Evolutionary conservation across 2,113 vertebrate genomes (phyloP).

Genomic region (rat (Rattus norvegicus)): DNA sequence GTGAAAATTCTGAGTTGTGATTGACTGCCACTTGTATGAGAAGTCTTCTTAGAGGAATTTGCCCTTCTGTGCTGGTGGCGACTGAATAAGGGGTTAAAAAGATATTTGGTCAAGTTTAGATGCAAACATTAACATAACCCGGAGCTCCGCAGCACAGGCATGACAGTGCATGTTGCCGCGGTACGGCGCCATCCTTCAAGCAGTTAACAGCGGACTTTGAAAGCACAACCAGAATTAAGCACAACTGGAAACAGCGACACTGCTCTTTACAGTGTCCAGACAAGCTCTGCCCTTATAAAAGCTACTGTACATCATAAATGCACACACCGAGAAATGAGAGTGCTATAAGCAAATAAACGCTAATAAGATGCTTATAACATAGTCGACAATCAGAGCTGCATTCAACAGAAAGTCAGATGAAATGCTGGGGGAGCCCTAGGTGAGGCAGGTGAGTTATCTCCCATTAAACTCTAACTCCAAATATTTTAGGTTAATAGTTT

Average conservation of each 20-base stretch:
- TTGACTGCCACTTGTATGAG: slow-evolving; percentile 81
- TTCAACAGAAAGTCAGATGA: slow-evolving; percentile 53
- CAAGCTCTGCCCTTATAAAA: slow-evolving; percentile 58
- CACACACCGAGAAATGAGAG: slow-evolving; percentile 47
- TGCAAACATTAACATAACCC: slow-evolving; percentile 77
- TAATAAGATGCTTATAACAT: slow-evolving; percentile 61
- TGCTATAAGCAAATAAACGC: slow-evolving; percentile 55
- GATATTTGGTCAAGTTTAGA: slow-evolving; percentile 74
- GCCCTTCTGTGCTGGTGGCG: slow-evolving; percentile 79
- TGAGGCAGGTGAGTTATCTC: not conserved
- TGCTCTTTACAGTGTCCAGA: slow-evolving; percentile 47
- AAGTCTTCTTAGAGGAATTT: slow-evolving; percentile 82
- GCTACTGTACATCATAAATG: slow-evolving; percentile 51
- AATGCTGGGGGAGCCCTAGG: slow-evolving; percentile 17
- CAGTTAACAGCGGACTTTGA: slow-evolving; percentile 59
- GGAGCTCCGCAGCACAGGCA: slow-evolving; percentile 72
- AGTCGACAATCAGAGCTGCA: slow-evolving; percentile 40
- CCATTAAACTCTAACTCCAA: slow-evolving; percentile 31
- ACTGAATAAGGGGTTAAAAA: slow-evolving; percentile 72
- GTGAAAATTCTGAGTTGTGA: slow-evolving; percentile 78
- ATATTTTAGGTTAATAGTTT: slow-evolving; percentile 28
- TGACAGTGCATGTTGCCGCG: slow-evolving; percentile 66
- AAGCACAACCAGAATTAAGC: slow-evolving; percentile 15
- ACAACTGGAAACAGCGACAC: slow-evolving; percentile 25
- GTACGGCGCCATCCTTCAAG: slow-evolving; percentile 51